Evolutionary conservation across 2,888 invertebrate species (phyloP).

Genomic region (Rhagium mordax): DNA sequence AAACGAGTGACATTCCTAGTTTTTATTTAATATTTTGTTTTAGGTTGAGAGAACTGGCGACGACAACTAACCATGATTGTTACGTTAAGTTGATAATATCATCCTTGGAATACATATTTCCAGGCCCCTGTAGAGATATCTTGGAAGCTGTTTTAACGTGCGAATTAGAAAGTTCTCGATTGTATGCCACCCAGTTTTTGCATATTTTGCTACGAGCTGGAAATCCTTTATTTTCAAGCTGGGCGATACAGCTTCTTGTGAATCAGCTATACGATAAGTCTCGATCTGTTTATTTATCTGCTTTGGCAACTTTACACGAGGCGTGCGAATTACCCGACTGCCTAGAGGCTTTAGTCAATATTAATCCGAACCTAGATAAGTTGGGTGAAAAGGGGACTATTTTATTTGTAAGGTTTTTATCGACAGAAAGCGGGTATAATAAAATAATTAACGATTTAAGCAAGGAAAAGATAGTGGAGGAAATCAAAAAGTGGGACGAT

Average conservation of each 20-base stretch:
- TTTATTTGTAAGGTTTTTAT: slow-evolving; percentile 83
- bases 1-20: too few species aligned
- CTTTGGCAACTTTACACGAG: slow-evolving; percentile 90
- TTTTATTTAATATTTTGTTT: slow-evolving; percentile 52
- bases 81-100: slow-evolving; percentile 95
- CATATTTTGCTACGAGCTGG: slow-evolving; percentile 87
- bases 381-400: slow-evolving; percentile 82
- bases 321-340: slow-evolving; percentile 90
- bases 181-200: slow-evolving; percentile 94
- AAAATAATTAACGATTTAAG: slow-evolving; percentile 72
- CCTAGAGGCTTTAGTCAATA: slow-evolving; percentile 82
- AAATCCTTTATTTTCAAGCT: slow-evolving; percentile 82
- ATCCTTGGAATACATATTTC: slow-evolving; percentile 88
- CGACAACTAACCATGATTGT: slow-evolving; percentile 89
- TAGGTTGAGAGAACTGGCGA: slow-evolving; percentile 86
- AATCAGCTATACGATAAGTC: slow-evolving; percentile 89
- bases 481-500: slow-evolving; percentile 85
- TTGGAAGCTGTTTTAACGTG: slow-evolving; percentile 72
- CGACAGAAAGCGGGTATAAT: slow-evolving; percentile 80
- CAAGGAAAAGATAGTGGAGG: slow-evolving; percentile 75
- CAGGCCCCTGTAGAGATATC: slow-evolving; percentile 77
- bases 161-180: slow-evolving; percentile 75
- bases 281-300: slow-evolving; percentile 80
- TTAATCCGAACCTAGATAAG: slow-evolving; percentile 79
- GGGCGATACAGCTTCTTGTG: slow-evolving; percentile 90